Conservation (phyloP, 2,888 invertebrate species). For the Hyalella azteca region DNA sequence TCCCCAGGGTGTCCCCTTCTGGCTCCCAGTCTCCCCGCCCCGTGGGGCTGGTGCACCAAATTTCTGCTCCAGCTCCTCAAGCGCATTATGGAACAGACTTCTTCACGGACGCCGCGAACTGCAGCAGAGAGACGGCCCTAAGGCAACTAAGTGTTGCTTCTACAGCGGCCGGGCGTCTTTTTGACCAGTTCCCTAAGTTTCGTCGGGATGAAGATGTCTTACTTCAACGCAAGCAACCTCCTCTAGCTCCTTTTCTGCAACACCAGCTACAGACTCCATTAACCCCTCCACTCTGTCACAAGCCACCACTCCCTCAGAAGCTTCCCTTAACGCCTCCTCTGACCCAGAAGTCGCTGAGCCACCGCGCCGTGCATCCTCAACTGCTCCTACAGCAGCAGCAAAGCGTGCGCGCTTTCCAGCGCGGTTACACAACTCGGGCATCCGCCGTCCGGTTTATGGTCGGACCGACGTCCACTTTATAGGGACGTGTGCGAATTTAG, state of each 20-base stretch:
- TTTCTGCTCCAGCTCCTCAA: background rate
- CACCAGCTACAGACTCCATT: constrained; percentile 7
- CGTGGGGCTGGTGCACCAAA: background rate
- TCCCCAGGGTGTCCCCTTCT: background rate
- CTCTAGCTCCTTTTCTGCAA: constrained; percentile 13
- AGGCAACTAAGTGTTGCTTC: constrained; percentile 17
- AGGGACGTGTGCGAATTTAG: background rate
- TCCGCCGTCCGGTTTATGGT: constrained; percentile 54
- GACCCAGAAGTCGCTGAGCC: background rate
- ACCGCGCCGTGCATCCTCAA: background rate
- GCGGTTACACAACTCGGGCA: constrained; percentile 23
- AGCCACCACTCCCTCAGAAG: constrained; percentile 23
- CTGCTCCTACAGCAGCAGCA: constrained; percentile 24
- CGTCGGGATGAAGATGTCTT: background rate
- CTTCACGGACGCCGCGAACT: background rate
- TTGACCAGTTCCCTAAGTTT: background rate
- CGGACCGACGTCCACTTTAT: constrained; percentile 56
- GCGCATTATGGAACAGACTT: background rate
- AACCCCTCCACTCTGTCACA: constrained; percentile 33
- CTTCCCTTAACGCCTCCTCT: constrained; percentile 27
- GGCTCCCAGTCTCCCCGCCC: constrained; percentile 6
- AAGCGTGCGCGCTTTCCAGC: background rate
- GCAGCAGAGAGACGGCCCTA: background rate
- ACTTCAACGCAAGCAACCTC: constrained; percentile 9
- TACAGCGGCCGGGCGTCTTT: background rate